These are phyloP conservation scores for Pterocles burchelli DNA, from an alignment of 2,113 vertebrate genomes.

Conservation along the genomic window DNA sequence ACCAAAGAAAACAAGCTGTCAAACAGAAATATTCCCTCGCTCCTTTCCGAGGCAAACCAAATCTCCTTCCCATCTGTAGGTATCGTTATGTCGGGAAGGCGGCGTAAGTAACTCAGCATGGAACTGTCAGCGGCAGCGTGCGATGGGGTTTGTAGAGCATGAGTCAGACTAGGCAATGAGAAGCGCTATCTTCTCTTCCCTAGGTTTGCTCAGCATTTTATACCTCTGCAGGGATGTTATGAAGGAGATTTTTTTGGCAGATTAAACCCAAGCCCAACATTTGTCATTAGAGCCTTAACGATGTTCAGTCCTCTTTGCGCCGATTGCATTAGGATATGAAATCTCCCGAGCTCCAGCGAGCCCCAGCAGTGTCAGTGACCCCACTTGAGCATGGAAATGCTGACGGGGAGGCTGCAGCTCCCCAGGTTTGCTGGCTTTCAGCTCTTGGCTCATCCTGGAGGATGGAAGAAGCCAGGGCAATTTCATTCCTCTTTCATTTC, in stretches of 20 bases:
- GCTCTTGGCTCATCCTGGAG: not conserved
- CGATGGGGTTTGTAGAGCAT: constrained; percentile 39
- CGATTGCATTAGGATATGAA: not conserved
- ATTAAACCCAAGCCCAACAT: not conserved
- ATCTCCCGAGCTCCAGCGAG: not conserved
- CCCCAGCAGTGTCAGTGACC: not conserved
- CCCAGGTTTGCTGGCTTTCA: not conserved
- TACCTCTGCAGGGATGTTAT: constrained; percentile 11
- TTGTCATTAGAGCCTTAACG: constrained; percentile 2
- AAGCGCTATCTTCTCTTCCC: not conserved
- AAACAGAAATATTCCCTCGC: not conserved
- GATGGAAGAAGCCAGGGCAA: not conserved
- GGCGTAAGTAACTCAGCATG: constrained; percentile 10
- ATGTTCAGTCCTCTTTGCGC: not conserved
- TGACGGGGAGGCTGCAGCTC: not conserved
- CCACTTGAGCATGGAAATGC: not conserved
- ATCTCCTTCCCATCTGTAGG: constrained; percentile 38
- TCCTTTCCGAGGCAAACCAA: not conserved
- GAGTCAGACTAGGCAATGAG: constrained; percentile 49
- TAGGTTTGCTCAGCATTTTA: constrained; percentile 53
- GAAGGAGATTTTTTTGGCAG: not conserved
- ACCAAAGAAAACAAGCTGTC: constrained; percentile 63
- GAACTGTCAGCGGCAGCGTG: constrained; percentile 28
- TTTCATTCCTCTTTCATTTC: not conserved
- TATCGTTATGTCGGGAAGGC: not conserved